Percentiles rank a stretch among this genome's conserved stretches.
Evolutionary conservation across 2,888 invertebrate genomes (phyloP).

Genomic region (Lepeophtheirus nordmannii): DNA sequence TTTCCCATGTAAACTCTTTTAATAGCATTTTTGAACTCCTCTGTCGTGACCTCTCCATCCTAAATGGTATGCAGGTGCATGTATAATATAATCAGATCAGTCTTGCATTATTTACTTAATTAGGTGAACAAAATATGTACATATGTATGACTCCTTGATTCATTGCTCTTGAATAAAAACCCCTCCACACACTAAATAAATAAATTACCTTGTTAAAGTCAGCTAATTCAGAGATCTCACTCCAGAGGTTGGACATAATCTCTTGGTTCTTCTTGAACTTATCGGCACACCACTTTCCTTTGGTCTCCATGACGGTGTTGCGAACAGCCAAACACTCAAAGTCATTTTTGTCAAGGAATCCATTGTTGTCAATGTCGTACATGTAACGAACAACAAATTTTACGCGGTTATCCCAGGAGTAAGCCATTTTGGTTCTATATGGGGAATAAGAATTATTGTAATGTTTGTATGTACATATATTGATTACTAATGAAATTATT

Average conservation of each 20-base stretch:
- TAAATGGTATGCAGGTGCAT: conserved; percentile 25
- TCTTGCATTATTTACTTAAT: too few species aligned
- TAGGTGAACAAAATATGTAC: too few species aligned
- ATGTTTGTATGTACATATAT: too few species aligned
- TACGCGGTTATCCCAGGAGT: conserved; percentile 68
- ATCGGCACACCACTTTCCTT: conserved; percentile 56
- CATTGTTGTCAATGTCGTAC: conserved; percentile 63
- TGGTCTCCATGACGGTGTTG: conserved; percentile 63
- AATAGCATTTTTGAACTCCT: conserved; percentile 30
- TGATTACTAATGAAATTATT: too few species aligned
- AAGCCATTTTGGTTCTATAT: conserved; percentile 44
- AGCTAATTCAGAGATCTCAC: conserved; percentile 65
- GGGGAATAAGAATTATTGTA: too few species aligned
- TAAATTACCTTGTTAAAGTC: conserved; percentile 61
- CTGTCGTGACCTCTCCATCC: conserved; percentile 29
- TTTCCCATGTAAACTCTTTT: conserved; percentile 30
- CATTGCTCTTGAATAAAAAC: too few species aligned
- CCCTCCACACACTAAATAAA: too few species aligned
- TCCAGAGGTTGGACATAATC: conserved; percentile 67
- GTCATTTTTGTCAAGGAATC: conserved; percentile 61
- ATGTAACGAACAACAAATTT: conserved; percentile 52
- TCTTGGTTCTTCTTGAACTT: conserved; percentile 62
- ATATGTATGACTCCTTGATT: too few species aligned
- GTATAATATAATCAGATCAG: too few species aligned
- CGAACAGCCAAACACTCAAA: conserved; percentile 65